Evolutionary conservation across 2,888 invertebrate genomes (phyloP).

Genomic region (Tromatobia lineatoria): DNA sequence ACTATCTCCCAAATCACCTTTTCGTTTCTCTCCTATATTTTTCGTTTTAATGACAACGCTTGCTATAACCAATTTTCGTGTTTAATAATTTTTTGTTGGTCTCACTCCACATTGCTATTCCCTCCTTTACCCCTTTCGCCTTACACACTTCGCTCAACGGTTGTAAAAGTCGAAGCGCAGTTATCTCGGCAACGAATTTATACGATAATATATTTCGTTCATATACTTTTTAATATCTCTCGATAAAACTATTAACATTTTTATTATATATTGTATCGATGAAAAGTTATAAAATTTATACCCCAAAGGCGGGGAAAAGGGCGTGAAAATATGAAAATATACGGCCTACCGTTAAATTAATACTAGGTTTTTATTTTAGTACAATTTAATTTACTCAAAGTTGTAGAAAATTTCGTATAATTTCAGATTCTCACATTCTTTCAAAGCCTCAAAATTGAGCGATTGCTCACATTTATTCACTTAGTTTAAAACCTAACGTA

Average conservation of each 20-base stretch:
- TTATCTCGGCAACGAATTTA: neutral
- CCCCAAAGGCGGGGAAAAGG: neutral
- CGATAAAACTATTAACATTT: too few relatives aligned
- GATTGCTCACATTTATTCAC: too few relatives aligned
- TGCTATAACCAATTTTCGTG: slow-evolving; percentile 38
- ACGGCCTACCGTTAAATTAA: neutral
- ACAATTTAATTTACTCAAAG: neutral
- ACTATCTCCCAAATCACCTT: slow-evolving; percentile 11
- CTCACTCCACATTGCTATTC: neutral
- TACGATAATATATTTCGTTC: neutral
- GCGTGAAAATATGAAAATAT: neutral
- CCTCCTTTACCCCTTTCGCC: neutral
- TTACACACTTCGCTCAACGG: neutral
- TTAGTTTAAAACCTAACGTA: too few relatives aligned
- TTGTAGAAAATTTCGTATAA: too few relatives aligned
- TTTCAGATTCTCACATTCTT: too few relatives aligned
- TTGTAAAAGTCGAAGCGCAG: neutral
- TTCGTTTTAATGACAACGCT: slow-evolving; percentile 30
- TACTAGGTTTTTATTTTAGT: neutral
- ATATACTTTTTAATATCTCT: too few relatives aligned
- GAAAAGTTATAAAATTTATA: neutral
- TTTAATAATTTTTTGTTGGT: slow-evolving; percentile 15
- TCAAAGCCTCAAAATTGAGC: too few relatives aligned
- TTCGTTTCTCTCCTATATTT: slow-evolving; percentile 9
- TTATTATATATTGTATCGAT: too few relatives aligned